These are phyloP conservation scores for Rhadina sibilatrix DNA, from an alignment of 2,113 vertebrate species.

Conservation along the genomic window DNA sequence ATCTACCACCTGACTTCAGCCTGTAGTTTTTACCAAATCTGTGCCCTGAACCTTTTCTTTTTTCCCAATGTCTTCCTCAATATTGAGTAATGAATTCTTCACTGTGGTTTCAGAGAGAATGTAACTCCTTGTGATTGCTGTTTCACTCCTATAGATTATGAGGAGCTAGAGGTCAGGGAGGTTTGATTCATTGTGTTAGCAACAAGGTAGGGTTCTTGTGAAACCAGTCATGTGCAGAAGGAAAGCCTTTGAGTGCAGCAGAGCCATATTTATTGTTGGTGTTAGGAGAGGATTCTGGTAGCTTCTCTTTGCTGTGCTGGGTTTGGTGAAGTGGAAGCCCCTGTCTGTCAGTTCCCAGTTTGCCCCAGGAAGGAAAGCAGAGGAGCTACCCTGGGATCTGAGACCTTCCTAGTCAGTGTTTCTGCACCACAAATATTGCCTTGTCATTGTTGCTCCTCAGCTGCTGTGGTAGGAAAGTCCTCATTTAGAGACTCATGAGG, in stretches of 20 bases:
- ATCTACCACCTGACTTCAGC: not conserved
- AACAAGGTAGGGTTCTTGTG: not conserved
- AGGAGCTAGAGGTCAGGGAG: not conserved
- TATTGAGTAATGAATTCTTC: not conserved
- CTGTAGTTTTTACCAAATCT: not conserved
- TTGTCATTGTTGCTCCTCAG: accelerated
- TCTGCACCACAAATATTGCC: not conserved
- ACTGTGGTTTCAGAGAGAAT: not conserved
- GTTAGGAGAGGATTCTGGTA: not conserved
- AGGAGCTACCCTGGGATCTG: not conserved
- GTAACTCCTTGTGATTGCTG: not conserved
- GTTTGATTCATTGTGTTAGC: not conserved
- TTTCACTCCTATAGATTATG: not conserved
- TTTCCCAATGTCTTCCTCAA: not conserved
- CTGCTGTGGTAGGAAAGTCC: not conserved
- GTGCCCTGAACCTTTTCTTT: not conserved
- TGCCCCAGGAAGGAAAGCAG: accelerated
- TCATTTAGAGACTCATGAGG: not conserved
- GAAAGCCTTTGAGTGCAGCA: not conserved
- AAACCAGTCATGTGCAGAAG: not conserved
- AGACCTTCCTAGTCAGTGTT: not conserved
- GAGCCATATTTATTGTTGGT: not conserved
- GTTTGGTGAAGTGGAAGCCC: not conserved
- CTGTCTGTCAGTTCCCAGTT: not conserved
- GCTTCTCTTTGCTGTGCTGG: not conserved